Percentiles rank a stretch among this genome's conserved stretches.
Evolutionary conservation across 2,888 invertebrate species (phyloP).

Genomic region (Chymomyza amoena): DNA sequence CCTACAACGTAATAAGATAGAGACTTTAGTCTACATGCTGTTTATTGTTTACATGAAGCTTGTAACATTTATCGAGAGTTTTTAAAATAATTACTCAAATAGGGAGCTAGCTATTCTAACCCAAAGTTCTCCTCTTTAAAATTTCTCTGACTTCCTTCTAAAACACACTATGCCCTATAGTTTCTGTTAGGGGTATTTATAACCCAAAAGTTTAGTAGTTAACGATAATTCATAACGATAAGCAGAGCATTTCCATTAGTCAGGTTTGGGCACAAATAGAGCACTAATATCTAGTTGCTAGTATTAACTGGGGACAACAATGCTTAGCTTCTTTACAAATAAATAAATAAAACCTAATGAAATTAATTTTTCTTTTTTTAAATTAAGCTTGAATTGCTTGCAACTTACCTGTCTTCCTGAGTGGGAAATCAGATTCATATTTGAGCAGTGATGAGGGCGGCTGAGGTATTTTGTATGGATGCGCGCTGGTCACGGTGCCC

Average conservation of each 20-base stretch:
- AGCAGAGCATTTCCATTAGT: constrained; percentile 30
- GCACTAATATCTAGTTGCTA: background rate
- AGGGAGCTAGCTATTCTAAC: no score
- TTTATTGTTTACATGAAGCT: no score
- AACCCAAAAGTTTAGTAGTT: constrained; percentile 29
- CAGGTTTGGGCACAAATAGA: constrained; percentile 2
- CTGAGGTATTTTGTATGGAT: constrained; percentile 86
- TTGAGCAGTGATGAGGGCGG: constrained; percentile 80
- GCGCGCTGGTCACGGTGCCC: constrained; percentile 82
- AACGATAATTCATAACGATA: constrained; percentile 29
- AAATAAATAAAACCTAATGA: background rate
- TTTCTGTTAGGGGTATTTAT: background rate
- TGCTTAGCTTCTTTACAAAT: background rate
- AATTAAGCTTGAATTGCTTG: background rate
- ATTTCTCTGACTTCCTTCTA: background rate
- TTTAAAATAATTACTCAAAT: no score
- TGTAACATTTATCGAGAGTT: no score
- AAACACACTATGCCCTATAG: background rate
- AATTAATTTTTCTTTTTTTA: background rate
- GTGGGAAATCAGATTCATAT: constrained; percentile 88
- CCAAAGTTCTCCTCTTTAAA: background rate
- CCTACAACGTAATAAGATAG: no score
- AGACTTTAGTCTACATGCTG: no score
- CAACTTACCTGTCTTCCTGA: constrained; percentile 93
- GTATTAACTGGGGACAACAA: background rate